Evolutionary conservation across 2,888 invertebrate species (phyloP).

Genomic region (Pandemis heparana): DNA sequence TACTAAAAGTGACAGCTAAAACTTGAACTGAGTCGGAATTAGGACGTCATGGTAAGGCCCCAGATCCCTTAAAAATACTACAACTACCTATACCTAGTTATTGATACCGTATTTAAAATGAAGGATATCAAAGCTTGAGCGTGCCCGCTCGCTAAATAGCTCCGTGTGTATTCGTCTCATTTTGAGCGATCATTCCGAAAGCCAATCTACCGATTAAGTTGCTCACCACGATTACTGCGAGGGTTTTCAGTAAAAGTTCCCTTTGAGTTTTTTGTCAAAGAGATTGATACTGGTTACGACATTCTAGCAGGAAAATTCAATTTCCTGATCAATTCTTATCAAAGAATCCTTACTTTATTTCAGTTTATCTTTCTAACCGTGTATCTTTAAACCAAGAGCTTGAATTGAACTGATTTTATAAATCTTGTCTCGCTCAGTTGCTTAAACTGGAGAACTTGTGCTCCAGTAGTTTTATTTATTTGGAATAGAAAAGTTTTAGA

Average conservation of each 20-base stretch:
- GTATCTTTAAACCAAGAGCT: background rate
- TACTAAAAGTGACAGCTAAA: too few species aligned
- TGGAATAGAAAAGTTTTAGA: too few species aligned
- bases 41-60: too few species aligned
- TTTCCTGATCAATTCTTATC: conserved; percentile 36
- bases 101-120: background rate
- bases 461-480: too few species aligned
- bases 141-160: background rate
- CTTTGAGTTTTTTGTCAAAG: conserved; percentile 44
- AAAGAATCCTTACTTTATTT: conserved; percentile 27
- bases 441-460: background rate
- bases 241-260: conserved; percentile 52
- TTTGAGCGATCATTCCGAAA: conserved; percentile 60
- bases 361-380: conserved; percentile 14
- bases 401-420: background rate
- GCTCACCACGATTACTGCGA: conserved; percentile 58
- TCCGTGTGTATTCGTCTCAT: conserved; percentile 47
- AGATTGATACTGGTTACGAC: conserved; percentile 40
- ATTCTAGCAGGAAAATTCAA: conserved; percentile 36
- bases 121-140: background rate
- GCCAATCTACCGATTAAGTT: conserved; percentile 73
- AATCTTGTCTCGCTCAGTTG: background rate
- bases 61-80: too few species aligned
- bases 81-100: too few species aligned
- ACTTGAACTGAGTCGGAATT: too few species aligned